phyloP scores from a whole-genome alignment of 2,888 invertebrate genomes.

The Amphipoea oculea region DNA sequence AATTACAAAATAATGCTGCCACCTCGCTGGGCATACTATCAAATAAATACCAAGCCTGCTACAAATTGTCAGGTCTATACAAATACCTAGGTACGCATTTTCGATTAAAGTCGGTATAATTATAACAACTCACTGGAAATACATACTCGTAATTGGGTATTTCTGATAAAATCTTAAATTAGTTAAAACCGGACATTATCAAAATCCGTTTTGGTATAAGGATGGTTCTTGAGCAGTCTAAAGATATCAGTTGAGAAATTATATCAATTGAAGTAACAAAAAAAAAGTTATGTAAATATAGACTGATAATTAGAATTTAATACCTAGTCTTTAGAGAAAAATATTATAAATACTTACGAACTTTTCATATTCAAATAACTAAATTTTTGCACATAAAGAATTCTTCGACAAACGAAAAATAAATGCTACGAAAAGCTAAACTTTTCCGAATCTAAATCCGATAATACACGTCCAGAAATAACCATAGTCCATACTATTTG shows the following conservation, averaged over 20 bases:
- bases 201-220: not conserved
- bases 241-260: not conserved
- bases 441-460: constrained; percentile 26
- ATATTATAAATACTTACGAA: not conserved
- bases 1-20: constrained; percentile 4
- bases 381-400: not conserved
- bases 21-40: not conserved
- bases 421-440: constrained; percentile 3
- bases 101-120: constrained; percentile 23
- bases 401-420: not conserved
- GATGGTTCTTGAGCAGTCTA: not conserved
- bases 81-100: constrained; percentile 11
- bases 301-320: not conserved
- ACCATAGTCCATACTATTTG: constrained; percentile 33
- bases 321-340: not conserved
- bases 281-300: not conserved
- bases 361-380: not conserved
- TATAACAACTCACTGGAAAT: not conserved
- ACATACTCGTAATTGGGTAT: constrained; percentile 11
- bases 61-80: constrained; percentile 4
- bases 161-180: constrained; percentile 27
- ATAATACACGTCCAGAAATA: constrained; percentile 30
- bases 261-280: not conserved
- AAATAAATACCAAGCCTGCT: not conserved
- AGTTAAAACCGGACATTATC: constrained; percentile 3